Conservation (phyloP, 2,888 invertebrate genomes). For the Drosophila limbata region DNA sequence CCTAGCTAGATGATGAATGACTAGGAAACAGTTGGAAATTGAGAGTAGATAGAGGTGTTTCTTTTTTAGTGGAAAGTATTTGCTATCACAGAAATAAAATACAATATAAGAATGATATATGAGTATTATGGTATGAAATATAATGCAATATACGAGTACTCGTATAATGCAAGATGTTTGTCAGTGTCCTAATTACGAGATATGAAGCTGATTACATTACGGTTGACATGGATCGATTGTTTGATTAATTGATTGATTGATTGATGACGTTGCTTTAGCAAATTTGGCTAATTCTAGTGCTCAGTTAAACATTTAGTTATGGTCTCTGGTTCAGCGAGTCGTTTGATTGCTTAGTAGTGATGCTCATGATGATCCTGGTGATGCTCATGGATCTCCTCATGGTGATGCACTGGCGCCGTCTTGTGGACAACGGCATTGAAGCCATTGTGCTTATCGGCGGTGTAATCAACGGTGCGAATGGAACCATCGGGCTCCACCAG, state of each 20-base stretch:
- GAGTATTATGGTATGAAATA: constrained; percentile 70
- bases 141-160: constrained; percentile 36
- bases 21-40: constrained; percentile 51
- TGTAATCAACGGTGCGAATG: constrained; percentile 87
- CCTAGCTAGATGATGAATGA: constrained; percentile 66
- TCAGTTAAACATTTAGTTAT: constrained; percentile 51
- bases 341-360: constrained; percentile 59
- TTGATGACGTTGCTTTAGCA: constrained; percentile 47
- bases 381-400: constrained; percentile 75
- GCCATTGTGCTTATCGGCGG: constrained; percentile 85
- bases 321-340: constrained; percentile 36
- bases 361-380: constrained; percentile 64
- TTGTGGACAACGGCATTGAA: constrained; percentile 86
- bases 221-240: constrained; percentile 59
- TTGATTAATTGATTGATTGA: constrained; percentile 26
- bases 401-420: constrained; percentile 84
- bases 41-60: constrained; percentile 12
- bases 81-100: constrained; percentile 79
- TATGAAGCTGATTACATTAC: constrained; percentile 74
- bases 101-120: constrained; percentile 62
- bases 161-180: constrained; percentile 41
- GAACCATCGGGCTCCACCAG: constrained; percentile 91
- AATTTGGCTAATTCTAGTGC: constrained; percentile 78
- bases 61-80: constrained; percentile 61
- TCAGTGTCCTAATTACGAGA: constrained; percentile 79